These are phyloP conservation scores for Synanthedon andrenaeformis DNA, from an alignment of 2,888 invertebrate genomes.

Conservation along the genomic window DNA sequence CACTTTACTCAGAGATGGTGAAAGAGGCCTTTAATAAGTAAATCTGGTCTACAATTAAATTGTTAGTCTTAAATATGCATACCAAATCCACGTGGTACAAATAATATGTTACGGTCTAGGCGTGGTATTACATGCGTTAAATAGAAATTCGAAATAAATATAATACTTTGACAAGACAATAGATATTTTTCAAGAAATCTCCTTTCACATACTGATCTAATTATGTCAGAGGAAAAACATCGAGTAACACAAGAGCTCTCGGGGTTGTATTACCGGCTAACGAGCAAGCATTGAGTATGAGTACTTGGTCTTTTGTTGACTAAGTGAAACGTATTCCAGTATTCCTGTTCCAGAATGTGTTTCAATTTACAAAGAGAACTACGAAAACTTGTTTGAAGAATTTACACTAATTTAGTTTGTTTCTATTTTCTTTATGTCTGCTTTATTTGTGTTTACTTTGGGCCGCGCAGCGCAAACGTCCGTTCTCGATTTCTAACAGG, in stretches of 20 bases:
- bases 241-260: not conserved
- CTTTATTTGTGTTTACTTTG: not conserved
- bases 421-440: slow-evolving; percentile 1
- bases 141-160: not conserved
- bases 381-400: slow-evolving; percentile 14
- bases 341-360: not conserved
- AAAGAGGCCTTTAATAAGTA: too few relatives aligned
- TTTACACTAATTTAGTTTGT: slow-evolving; percentile 15
- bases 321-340: not conserved
- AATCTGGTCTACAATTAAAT: too few relatives aligned
- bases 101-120: too few relatives aligned
- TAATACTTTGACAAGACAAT: not conserved
- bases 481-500: too few relatives aligned
- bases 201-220: not conserved
- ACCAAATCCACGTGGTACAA: too few relatives aligned
- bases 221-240: not conserved
- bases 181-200: not conserved
- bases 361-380: slow-evolving; percentile 10
- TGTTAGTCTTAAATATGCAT: too few relatives aligned
- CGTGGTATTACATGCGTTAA: too few relatives aligned
- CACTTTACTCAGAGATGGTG: too few relatives aligned
- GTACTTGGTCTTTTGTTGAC: slow-evolving; percentile 6
- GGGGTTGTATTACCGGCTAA: not conserved
- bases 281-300: slow-evolving; percentile 6
- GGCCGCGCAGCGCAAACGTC: too few relatives aligned